Conservation (phyloP, 2,113 vertebrate genomes). For the Oenanthe melanoleuca region DNA sequence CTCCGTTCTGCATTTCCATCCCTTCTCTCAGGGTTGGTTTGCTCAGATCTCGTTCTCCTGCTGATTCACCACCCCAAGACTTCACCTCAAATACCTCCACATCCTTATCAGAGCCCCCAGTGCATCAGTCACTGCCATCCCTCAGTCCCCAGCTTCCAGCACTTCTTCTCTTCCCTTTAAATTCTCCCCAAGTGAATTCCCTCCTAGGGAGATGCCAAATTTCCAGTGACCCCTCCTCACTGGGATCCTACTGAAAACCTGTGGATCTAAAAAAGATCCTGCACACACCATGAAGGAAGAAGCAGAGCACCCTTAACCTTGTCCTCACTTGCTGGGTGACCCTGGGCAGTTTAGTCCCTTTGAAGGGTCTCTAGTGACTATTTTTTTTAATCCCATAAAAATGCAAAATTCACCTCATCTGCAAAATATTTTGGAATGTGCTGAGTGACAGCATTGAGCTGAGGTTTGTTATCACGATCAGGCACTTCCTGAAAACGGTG, state of each 20-base stretch:
- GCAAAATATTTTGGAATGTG: background rate
- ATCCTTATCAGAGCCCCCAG: background rate
- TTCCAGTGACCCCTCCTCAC: background rate
- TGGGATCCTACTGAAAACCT: background rate
- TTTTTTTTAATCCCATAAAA: background rate
- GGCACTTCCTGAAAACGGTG: background rate
- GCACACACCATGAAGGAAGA: fast-evolving
- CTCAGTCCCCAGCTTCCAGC: background rate
- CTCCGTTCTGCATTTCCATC: background rate
- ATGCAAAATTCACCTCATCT: background rate
- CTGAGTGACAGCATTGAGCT: background rate
- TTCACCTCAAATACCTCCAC: background rate
- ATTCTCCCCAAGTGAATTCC: background rate
- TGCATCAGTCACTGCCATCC: fast-evolving
- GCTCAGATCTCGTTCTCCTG: background rate
- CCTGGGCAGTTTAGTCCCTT: background rate
- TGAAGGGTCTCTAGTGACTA: background rate
- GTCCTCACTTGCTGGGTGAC: background rate
- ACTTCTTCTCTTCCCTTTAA: background rate
- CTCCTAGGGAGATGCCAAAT: background rate
- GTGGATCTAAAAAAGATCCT: background rate
- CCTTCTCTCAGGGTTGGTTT: background rate
- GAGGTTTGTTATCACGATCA: background rate
- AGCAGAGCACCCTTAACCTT: background rate
- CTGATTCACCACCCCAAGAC: background rate